A percentile compares a stretch with the other conserved stretches of the same genome.
Conservation (phyloP, 1,140 invertebrate species). For the Hetaerina americana region DNA sequence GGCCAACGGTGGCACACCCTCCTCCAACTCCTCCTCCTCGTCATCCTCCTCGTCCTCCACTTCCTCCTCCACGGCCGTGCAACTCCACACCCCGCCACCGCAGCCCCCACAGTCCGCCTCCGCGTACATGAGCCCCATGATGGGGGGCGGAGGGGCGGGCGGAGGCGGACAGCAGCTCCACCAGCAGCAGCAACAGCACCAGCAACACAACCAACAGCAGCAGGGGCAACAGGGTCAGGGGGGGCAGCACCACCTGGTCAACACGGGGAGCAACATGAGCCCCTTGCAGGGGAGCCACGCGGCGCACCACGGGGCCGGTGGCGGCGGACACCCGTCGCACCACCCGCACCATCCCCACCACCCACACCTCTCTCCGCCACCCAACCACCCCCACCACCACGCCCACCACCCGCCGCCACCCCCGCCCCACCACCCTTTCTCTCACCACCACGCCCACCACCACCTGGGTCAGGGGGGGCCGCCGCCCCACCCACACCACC, state of each 20-base stretch:
- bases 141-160: background rate
- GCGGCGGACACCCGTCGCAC: constrained; percentile 13
- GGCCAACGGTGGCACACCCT: background rate
- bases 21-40: constrained; percentile 17
- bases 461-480: background rate
- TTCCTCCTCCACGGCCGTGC: background rate
- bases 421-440: constrained; percentile 1
- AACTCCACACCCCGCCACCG: background rate
- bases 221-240: constrained; percentile 19
- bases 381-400: constrained; percentile 19
- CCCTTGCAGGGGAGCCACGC: background rate
- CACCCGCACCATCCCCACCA: constrained; percentile 22
- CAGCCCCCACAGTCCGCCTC: background rate
- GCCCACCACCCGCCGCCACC: background rate
- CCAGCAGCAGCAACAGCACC: constrained; percentile 21
- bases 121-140: background rate
- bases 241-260: background rate
- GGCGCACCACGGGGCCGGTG: constrained; percentile 39
- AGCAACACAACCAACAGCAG: constrained; percentile 25
- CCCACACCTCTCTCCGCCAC: constrained; percentile 22
- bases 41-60: constrained; percentile 15
- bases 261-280: background rate
- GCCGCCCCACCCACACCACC: background rate
- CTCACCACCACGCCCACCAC: background rate
- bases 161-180: background rate